Evolutionary conservation across 2,797 vertebrate species (phyloP).

Genomic region (Falco columbarius): DNA sequence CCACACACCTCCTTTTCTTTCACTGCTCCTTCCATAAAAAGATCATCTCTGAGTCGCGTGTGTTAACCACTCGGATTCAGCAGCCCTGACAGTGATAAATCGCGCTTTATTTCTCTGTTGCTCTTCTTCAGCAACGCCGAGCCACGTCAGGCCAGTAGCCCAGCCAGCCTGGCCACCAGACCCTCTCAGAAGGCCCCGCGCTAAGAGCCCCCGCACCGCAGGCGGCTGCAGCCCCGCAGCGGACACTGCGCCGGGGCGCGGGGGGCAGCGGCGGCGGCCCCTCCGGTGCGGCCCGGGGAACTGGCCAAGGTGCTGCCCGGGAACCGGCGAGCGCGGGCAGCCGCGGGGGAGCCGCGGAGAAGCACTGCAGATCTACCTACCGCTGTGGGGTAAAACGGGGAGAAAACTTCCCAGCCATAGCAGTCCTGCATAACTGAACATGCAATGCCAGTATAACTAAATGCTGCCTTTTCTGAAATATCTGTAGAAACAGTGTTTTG

Average conservation of each 20-base stretch:
- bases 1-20: not conserved
- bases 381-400: not conserved
- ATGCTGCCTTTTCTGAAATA: not conserved
- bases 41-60: not conserved
- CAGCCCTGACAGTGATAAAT: not conserved
- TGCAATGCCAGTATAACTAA: too few species aligned
- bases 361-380: not conserved
- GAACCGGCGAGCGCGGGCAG: rapidly evolving
- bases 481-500: not conserved
- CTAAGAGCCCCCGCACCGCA: too few species aligned
- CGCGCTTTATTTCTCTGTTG: not conserved
- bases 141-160: not conserved
- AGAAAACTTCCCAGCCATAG: not conserved
- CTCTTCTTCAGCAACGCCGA: not conserved
- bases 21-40: not conserved
- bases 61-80: not conserved
- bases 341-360: rapidly evolving
- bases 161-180: not conserved
- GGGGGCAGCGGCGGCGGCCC: too few species aligned
- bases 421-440: not conserved
- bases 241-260: too few species aligned
- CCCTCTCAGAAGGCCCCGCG: not conserved
- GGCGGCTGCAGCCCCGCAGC: too few species aligned
- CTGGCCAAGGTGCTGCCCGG: slow-evolving; percentile 7
- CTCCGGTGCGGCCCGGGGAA: not conserved